phyloP scores from a whole-genome alignment of 64 coral and sea anemone species.

The Acropora yongei region DNA sequence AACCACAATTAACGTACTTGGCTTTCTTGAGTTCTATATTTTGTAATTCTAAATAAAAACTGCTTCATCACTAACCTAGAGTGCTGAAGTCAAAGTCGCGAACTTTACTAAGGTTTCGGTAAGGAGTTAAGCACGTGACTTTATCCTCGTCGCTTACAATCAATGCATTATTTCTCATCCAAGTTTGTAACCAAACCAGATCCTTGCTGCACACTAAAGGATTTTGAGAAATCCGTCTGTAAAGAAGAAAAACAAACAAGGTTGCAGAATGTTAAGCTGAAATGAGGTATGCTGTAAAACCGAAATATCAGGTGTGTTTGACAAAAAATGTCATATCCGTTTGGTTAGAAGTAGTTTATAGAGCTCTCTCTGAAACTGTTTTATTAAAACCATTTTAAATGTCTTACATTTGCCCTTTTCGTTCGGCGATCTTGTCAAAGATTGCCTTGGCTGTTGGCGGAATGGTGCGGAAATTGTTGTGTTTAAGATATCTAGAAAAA shows the following conservation, averaged over 20 bases:
- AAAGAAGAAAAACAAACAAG: background rate
- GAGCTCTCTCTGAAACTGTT: background rate
- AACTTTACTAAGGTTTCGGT: constrained; percentile 25
- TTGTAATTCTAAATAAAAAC: background rate
- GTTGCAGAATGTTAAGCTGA: too few relatives aligned
- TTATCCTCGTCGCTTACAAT: background rate
- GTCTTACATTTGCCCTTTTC: background rate
- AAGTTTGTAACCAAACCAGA: constrained; percentile 32
- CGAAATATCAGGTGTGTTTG: too few relatives aligned
- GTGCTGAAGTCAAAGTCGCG: constrained; percentile 17
- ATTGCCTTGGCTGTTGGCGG: background rate
- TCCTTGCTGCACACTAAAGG: constrained; percentile 25
- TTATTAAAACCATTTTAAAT: too few relatives aligned
- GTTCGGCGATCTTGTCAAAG: constrained; percentile 11
- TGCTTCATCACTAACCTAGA: background rate
- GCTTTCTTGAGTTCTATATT: background rate
- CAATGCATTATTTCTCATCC: background rate
- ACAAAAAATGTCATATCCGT: background rate
- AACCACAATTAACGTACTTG: too few relatives aligned
- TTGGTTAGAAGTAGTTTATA: background rate
- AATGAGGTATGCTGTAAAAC: too few relatives aligned
- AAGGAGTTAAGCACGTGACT: constrained; percentile 24
- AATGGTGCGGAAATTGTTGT: background rate
- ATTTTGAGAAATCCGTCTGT: constrained; percentile 17
- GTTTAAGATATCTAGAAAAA: background rate